Evolutionary conservation across 2,113 vertebrate genomes (phyloP).

Genomic region (cat (Felis catus)): F.catus_Fca126_mat1.0 CM031416.1:38549501-38550000

Average conservation of each 20-base stretch:
- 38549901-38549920: neutral
- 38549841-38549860: slow-evolving; percentile 33
- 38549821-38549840: neutral
- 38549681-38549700: neutral
- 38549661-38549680: neutral
- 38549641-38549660: no score
- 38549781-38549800: neutral
- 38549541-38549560: neutral
- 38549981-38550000: slow-evolving; percentile 16
- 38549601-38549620: neutral
- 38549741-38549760: neutral
- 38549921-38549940: slow-evolving; percentile 41
- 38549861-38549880: neutral
- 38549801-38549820: neutral
- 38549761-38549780: neutral
- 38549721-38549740: neutral
- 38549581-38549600: fast-evolving
- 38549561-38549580: neutral
- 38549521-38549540: neutral
- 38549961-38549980: slow-evolving; percentile 57
- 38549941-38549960: slow-evolving; percentile 43
- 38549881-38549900: neutral
- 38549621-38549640: neutral
- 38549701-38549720: neutral
- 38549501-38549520: neutral